These are phyloP conservation scores for Drosophila nigrodunni DNA, from an alignment of 1,140 invertebrate species.

Conservation along the genomic window DNA sequence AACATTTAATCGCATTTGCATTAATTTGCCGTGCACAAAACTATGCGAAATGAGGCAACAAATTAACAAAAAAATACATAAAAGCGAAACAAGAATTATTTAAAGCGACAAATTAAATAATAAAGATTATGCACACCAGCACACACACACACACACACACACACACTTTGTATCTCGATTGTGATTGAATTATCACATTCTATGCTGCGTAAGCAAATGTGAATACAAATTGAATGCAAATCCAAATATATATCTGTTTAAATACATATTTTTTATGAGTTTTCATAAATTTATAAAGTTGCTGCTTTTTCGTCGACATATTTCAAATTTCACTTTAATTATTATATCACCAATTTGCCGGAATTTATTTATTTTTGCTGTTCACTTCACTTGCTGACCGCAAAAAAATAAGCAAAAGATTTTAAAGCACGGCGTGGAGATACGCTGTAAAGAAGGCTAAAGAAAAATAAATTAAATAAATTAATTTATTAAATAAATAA, in stretches of 20 bases:
- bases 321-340: conserved; percentile 37
- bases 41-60: conserved; percentile 12
- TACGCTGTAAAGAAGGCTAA: background rate
- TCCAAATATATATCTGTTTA: background rate
- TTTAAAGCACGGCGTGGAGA: background rate
- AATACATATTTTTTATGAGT: background rate
- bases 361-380: conserved; percentile 23
- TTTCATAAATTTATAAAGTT: conserved; percentile 20
- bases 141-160: conserved; percentile 27
- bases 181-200: conserved; percentile 77
- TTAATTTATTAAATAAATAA: background rate
- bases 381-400: conserved; percentile 17
- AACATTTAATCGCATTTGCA: conserved; percentile 77
- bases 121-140: conserved; percentile 57
- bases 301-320: conserved; percentile 1
- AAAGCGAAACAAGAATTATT: conserved; percentile 35
- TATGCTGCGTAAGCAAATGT: conserved; percentile 37
- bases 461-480: background rate
- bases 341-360: conserved; percentile 21
- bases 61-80: conserved; percentile 17
- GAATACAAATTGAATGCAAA: conserved; percentile 1
- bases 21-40: conserved; percentile 55
- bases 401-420: conserved; percentile 9
- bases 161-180: conserved; percentile 36
- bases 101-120: conserved; percentile 71